A percentile compares a stretch with the other conserved stretches of the same genome.
These are phyloP conservation scores for Condylura cristata DNA, from an alignment of 2,113 vertebrate genomes.

Conservation along the genomic window DNA sequence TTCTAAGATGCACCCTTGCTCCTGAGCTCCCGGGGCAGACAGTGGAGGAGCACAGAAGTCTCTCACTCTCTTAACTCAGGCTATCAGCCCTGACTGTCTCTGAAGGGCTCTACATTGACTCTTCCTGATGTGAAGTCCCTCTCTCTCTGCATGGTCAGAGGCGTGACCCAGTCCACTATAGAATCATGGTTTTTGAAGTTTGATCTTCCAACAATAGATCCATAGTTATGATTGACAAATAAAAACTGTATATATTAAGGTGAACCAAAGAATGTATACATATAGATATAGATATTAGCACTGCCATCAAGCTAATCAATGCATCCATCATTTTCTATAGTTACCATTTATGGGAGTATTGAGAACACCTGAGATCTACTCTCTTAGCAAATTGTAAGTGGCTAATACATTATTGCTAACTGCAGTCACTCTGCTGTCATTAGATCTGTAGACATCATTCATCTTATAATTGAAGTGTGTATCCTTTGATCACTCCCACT, in stretches of 20 bases:
- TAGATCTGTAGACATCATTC: neutral
- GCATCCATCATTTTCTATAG: neutral
- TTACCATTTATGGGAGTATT: neutral
- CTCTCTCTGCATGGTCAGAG: no score
- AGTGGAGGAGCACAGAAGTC: no score
- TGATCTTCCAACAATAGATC: neutral
- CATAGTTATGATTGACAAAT: neutral
- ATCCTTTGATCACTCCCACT: neutral
- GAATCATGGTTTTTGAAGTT: neutral
- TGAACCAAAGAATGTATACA: neutral
- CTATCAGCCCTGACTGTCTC: neutral
- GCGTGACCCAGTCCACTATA: neutral
- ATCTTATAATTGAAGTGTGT: neutral
- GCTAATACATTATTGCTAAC: neutral
- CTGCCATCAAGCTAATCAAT: neutral
- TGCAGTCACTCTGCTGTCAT: neutral
- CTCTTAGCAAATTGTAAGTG: neutral
- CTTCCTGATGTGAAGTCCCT: neutral
- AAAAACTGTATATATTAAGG: neutral
- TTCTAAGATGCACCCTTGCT: neutral
- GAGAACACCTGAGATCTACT: neutral
- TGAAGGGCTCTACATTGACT: no score
- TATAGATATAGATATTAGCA: neutral
- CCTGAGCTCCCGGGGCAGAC: neutral
- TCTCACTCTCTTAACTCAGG: neutral